These are phyloP conservation scores for Syngnathus acus DNA, from an alignment of 2,797 vertebrate genomes.

Conservation along the genomic window DNA sequence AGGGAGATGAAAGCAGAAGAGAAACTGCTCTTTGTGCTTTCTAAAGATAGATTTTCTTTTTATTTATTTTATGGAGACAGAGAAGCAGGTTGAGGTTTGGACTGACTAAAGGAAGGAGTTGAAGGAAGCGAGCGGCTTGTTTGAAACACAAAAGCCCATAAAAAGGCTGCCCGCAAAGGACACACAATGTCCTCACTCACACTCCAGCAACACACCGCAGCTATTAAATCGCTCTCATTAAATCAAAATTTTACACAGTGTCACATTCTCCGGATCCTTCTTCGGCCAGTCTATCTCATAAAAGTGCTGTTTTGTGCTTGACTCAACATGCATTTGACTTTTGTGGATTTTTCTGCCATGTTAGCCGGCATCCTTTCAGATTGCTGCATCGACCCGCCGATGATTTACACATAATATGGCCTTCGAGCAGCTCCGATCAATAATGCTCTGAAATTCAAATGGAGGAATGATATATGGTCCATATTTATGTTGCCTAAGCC, in stretches of 20 bases:
- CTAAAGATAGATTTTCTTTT: conserved; percentile 58
- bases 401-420: conserved; percentile 59
- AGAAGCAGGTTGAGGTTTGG: conserved; percentile 45
- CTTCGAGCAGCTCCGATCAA: conserved; percentile 55
- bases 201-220: background rate
- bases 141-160: conserved; percentile 65
- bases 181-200: conserved; percentile 9
- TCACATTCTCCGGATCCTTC: conserved; percentile 9
- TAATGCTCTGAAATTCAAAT: conserved; percentile 41
- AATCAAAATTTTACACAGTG: conserved; percentile 24
- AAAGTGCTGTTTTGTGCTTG: conserved; percentile 36
- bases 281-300: conserved; percentile 23
- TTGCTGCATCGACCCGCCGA: conserved; percentile 36
- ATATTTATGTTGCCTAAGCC: conserved; percentile 54
- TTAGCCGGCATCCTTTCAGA: conserved; percentile 17
- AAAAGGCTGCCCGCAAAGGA: conserved; percentile 34
- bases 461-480: conserved; percentile 40
- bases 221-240: conserved; percentile 6
- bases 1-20: conserved; percentile 64
- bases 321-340: conserved; percentile 43
- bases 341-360: conserved; percentile 33
- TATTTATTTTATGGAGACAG: conserved; percentile 32
- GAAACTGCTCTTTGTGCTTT: conserved; percentile 37
- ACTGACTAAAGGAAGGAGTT: conserved; percentile 33
- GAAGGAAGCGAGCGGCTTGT: conserved; percentile 58